phyloP scores from a whole-genome alignment of 2,797 vertebrate species.

The Hemibagrus guttatus region DNA sequence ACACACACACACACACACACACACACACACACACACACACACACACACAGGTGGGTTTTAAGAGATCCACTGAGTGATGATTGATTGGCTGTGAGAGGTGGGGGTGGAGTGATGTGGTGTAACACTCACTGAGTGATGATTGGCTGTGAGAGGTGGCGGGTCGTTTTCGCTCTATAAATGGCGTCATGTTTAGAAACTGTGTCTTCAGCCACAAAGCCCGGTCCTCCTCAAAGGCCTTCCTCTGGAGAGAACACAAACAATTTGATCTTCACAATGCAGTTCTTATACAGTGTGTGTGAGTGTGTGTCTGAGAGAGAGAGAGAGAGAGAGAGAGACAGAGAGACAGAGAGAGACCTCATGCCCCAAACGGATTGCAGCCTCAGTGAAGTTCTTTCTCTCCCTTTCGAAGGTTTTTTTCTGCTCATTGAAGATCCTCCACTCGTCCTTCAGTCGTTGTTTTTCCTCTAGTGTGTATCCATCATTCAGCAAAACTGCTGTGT shows the following conservation, averaged over 20 bases:
- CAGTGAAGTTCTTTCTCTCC: conserved; percentile 91
- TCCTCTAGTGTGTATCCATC: conserved; percentile 89
- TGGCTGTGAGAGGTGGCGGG: conserved; percentile 71
- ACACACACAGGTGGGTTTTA: neutral
- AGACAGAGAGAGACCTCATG: conserved; percentile 79
- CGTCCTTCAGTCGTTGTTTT: conserved; percentile 86
- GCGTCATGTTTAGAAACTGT: conserved; percentile 80
- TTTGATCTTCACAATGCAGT: neutral
- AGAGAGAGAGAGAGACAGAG: neutral
- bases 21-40: conserved; percentile 1
- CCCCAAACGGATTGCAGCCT: conserved; percentile 93
- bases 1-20: neutral
- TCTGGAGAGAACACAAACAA: conserved; percentile 59
- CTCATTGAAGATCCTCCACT: conserved; percentile 88
- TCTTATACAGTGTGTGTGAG: neutral
- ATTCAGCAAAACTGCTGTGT: conserved; percentile 78
- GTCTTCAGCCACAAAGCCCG: conserved; percentile 77
- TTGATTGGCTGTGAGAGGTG: neutral
- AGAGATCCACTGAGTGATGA: neutral
- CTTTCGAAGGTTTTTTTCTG: conserved; percentile 92
- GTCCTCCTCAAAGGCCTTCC: conserved; percentile 77
- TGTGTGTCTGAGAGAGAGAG: neutral
- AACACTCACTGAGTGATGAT: conserved; percentile 71
- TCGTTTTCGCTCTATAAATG: conserved; percentile 72
- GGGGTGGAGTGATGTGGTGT: neutral